phyloP scores from a whole-genome alignment of 1,140 invertebrate species.

The Ptiloglossa arizonensis region DNA sequence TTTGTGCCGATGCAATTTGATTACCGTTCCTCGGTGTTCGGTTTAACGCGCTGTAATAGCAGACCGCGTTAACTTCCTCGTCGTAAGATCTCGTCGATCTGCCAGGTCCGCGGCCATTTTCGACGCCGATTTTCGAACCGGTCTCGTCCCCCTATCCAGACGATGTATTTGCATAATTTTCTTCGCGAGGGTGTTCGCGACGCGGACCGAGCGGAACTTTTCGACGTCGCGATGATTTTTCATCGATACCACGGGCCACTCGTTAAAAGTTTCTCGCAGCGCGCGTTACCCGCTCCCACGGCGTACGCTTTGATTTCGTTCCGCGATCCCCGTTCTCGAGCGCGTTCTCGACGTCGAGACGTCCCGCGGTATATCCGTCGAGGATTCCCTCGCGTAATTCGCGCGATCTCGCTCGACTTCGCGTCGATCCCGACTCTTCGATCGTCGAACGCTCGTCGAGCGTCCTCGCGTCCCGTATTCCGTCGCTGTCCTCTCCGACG shows the following conservation, averaged over 20 bases:
- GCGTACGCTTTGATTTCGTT: conserved; percentile 24
- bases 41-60: conserved; percentile 47
- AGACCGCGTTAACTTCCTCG: conserved; percentile 4
- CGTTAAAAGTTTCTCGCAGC: conserved; percentile 40
- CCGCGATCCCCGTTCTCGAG: too few relatives aligned
- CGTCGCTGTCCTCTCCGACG: conserved; percentile 11
- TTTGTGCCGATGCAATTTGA: conserved; percentile 54
- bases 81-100: neutral
- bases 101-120: too few relatives aligned
- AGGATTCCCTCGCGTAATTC: conserved; percentile 41
- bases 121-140: neutral
- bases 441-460: conserved; percentile 40
- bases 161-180: conserved; percentile 24
- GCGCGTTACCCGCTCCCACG: neutral
- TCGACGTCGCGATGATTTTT: neutral
- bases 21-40: conserved; percentile 25
- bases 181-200: neutral
- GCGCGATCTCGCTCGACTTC: conserved; percentile 26
- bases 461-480: conserved; percentile 21
- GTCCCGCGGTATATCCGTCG: neutral
- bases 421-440: too few relatives aligned
- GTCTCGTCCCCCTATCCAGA: too few relatives aligned
- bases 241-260: conserved; percentile 11
- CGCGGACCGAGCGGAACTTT: neutral
- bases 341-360: neutral